Conservation (phyloP, 2,797 vertebrate species). For the Propithecus perrieri region DNA sequence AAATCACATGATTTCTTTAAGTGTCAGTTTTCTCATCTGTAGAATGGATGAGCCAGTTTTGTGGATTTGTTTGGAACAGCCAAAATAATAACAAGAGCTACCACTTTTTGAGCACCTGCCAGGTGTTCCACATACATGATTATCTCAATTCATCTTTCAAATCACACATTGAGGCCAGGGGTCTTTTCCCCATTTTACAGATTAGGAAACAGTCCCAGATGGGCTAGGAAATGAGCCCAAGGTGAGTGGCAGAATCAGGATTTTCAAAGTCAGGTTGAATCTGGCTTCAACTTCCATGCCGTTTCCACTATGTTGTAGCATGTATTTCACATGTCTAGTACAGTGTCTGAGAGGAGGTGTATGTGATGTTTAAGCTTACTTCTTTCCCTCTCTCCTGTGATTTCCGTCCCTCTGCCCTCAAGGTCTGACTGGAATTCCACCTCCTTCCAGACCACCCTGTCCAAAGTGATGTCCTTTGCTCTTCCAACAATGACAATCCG, state of each 20-base stretch:
- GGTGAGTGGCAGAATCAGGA: neutral
- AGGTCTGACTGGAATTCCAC: neutral
- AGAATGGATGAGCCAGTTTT: neutral
- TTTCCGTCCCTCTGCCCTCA: neutral
- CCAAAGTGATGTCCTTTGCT: neutral
- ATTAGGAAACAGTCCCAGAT: constrained; percentile 43
- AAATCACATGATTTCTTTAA: neutral
- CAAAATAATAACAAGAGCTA: neutral
- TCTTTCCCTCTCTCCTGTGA: neutral
- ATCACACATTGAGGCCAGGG: constrained; percentile 25
- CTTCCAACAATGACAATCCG: neutral
- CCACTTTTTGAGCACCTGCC: neutral
- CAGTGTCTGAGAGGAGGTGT: neutral
- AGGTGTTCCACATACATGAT: constrained; percentile 37
- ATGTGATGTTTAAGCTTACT: neutral
- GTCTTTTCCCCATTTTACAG: neutral
- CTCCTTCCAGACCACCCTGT: neutral
- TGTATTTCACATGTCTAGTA: neutral
- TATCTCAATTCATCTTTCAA: constrained; percentile 29
- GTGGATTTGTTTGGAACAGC: constrained; percentile 10
- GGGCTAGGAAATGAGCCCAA: constrained; percentile 28
- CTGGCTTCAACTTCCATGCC: neutral
- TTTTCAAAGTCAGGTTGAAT: constrained; percentile 40
- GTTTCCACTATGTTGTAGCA: neutral
- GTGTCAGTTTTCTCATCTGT: neutral